Evolutionary conservation across 2,113 vertebrate genomes (phyloP).

Genomic region (Motacilla alba): DNA sequence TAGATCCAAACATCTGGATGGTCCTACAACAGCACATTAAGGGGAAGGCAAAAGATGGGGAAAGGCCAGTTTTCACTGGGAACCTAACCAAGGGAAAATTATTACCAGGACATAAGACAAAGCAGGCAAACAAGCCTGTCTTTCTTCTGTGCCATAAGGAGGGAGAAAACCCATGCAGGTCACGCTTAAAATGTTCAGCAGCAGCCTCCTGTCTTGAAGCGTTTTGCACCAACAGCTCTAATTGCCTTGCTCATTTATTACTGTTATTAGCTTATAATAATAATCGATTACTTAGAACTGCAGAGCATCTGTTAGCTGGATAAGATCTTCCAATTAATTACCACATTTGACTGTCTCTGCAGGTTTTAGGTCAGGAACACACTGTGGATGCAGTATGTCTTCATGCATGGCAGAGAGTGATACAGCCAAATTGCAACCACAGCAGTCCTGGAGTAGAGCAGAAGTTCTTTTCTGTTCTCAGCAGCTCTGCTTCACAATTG

Average conservation of each 20-base stretch:
- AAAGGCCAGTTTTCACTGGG: not conserved
- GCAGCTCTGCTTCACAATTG: not conserved
- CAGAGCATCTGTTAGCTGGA: not conserved
- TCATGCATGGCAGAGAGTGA: constrained; percentile 38
- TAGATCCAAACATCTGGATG: not conserved
- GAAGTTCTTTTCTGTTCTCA: not conserved
- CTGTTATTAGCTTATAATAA: not conserved
- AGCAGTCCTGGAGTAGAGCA: constrained; percentile 30
- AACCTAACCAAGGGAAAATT: not conserved
- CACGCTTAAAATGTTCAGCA: not conserved
- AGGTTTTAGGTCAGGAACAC: not conserved
- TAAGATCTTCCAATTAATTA: constrained; percentile 8
- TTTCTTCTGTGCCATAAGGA: not conserved
- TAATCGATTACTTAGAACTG: not conserved
- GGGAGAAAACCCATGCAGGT: not conserved
- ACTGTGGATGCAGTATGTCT: constrained; percentile 32
- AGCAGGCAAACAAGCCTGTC: not conserved
- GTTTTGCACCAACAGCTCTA: not conserved
- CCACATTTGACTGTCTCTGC: not conserved
- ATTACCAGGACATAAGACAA: not conserved
- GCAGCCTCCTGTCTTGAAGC: not conserved
- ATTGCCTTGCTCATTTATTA: not conserved
- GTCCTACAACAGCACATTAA: not conserved
- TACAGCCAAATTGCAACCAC: constrained; percentile 41
- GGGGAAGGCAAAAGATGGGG: not conserved